phyloP scores from a whole-genome alignment of 2,888 invertebrate species.

The Yponomeuta malinellus region DNA sequence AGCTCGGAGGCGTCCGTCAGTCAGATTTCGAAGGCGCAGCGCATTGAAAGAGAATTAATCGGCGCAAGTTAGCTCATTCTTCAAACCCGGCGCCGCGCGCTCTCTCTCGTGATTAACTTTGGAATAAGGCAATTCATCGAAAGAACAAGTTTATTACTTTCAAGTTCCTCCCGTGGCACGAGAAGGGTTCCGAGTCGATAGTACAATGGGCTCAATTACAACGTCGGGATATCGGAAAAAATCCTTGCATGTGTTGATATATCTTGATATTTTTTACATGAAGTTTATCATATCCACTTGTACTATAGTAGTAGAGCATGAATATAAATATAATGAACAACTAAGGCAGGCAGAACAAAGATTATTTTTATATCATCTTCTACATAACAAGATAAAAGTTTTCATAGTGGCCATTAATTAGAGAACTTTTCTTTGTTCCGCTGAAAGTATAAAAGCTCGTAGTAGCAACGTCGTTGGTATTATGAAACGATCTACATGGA shows the following conservation, averaged over 20 bases:
- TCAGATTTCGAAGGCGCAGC: slow-evolving; percentile 19
- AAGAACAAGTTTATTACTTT: slow-evolving; percentile 64
- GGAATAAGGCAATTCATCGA: slow-evolving; percentile 57
- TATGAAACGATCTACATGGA: background rate
- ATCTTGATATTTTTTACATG: slow-evolving; percentile 16
- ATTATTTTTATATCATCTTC: background rate
- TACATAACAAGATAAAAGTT: background rate
- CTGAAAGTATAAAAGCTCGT: background rate
- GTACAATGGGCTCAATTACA: slow-evolving; percentile 57
- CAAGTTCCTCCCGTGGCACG: slow-evolving; percentile 42
- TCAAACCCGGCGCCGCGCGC: slow-evolving; percentile 32
- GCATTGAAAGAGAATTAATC: slow-evolving; percentile 40
- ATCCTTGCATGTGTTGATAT: too few relatives aligned
- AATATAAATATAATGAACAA: background rate
- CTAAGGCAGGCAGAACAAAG: slow-evolving; percentile 20
- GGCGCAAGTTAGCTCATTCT: slow-evolving; percentile 39
- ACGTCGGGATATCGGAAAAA: slow-evolving; percentile 38
- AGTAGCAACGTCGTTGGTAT: background rate
- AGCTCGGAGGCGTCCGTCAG: slow-evolving; percentile 2
- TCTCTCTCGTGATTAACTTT: slow-evolving; percentile 54
- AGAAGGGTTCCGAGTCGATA: slow-evolving; percentile 39
- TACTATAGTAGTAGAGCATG: too few relatives aligned
- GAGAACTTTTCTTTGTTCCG: background rate
- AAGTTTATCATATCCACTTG: background rate
- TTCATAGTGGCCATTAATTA: background rate